These are phyloP conservation scores for Proisotoma minuta DNA, from an alignment of 2,888 invertebrate species.

Conservation along the genomic window DNA sequence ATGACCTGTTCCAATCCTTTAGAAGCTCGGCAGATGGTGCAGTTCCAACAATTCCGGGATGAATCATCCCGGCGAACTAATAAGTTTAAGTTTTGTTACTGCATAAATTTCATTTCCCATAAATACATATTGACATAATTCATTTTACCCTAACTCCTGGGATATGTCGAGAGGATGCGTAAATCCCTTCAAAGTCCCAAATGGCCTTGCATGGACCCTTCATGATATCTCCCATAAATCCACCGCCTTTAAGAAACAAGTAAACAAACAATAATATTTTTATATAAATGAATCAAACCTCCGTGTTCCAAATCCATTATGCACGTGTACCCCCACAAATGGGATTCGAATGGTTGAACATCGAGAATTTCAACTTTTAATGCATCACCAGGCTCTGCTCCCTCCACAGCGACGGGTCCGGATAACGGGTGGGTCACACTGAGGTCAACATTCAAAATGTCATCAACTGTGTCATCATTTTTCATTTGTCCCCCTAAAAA, in stretches of 20 bases:
- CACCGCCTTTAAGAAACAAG: no score
- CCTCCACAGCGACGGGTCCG: slow-evolving; percentile 36
- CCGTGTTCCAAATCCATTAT: slow-evolving; percentile 6
- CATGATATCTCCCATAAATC: slow-evolving; percentile 19
- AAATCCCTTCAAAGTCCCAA: slow-evolving; percentile 41
- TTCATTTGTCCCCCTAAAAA: slow-evolving; percentile 33
- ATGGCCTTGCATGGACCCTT: slow-evolving; percentile 30
- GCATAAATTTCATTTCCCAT: background rate
- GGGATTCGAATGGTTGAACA: slow-evolving; percentile 30
- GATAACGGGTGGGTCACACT: slow-evolving; percentile 25
- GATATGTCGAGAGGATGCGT: slow-evolving; percentile 37
- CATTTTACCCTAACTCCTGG: slow-evolving; percentile 26
- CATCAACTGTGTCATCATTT: slow-evolving; percentile 33
- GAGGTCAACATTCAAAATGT: slow-evolving; percentile 21
- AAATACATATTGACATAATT: background rate
- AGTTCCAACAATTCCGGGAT: slow-evolving; percentile 34
- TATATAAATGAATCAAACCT: no score
- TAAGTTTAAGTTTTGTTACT: background rate
- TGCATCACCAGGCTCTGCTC: slow-evolving; percentile 37
- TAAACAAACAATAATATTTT: no score
- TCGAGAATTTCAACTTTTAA: slow-evolving; percentile 38
- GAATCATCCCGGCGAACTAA: slow-evolving; percentile 41
- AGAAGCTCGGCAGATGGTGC: slow-evolving; percentile 34
- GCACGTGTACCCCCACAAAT: slow-evolving; percentile 25
- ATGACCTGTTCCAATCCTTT: slow-evolving; percentile 33